Evolutionary conservation across 2,113 vertebrate genomes (phyloP).

Genomic region (Myrmophylax atrothorax): DNA sequence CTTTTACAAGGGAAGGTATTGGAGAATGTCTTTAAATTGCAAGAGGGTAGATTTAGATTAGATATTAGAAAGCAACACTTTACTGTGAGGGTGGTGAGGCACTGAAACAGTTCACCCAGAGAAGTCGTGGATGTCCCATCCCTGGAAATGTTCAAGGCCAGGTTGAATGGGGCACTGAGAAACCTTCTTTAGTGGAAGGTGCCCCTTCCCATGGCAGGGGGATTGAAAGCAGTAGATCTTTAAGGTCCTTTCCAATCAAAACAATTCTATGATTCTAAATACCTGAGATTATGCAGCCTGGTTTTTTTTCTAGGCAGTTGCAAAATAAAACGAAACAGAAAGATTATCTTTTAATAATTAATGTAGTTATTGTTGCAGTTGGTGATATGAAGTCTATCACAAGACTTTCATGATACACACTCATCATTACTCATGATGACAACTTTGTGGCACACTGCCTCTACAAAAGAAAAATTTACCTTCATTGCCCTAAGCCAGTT

Average conservation of each 20-base stretch:
- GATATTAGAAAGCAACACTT: neutral
- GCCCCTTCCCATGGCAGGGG: fast-evolving
- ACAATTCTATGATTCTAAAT: neutral
- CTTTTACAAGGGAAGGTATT: neutral
- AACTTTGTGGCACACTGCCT: neutral
- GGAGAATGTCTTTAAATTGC: neutral
- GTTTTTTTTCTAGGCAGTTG: neutral
- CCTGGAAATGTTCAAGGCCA: neutral
- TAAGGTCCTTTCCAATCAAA: neutral
- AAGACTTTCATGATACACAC: neutral
- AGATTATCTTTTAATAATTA: neutral
- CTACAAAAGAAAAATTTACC: neutral
- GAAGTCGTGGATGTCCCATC: neutral
- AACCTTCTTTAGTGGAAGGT: neutral
- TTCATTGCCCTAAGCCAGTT: neutral
- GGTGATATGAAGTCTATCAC: neutral
- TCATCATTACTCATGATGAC: neutral
- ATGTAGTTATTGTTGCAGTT: neutral
- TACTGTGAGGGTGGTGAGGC: neutral
- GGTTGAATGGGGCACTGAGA: neutral
- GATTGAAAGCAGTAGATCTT: neutral
- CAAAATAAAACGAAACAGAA: neutral
- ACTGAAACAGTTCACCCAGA: neutral
- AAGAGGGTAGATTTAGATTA: neutral
- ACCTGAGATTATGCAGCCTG: neutral